A percentile compares a stretch with the other conserved stretches of the same genome.
phyloP scores from a whole-genome alignment of 2,888 invertebrate genomes.

The Calliphora vomitoria region DNA sequence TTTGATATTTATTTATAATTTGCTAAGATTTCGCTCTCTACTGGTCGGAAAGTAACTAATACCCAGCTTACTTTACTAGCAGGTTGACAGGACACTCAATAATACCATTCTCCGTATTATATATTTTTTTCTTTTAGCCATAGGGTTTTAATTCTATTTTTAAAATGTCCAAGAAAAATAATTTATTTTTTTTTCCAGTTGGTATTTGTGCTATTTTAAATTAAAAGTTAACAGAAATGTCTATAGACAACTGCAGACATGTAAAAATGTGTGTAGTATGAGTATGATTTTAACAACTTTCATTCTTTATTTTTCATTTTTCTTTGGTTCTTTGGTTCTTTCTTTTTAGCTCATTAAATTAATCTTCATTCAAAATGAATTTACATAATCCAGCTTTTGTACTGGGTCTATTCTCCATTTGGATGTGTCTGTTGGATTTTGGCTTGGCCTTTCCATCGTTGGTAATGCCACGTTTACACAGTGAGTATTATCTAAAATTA shows the following conservation, averaged over 20 bases:
- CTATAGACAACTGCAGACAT: no score
- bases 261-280: neutral
- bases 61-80: neutral
- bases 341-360: constrained; percentile 55
- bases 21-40: neutral
- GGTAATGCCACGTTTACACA: constrained; percentile 71
- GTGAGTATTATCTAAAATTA: constrained; percentile 64
- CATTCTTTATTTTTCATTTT: neutral
- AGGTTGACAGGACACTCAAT: constrained; percentile 19
- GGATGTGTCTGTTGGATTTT: constrained; percentile 60
- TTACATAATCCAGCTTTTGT: constrained; percentile 55
- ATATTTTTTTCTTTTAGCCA: constrained; percentile 17
- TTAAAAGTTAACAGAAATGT: constrained; percentile 36
- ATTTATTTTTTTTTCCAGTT: neutral
- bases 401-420: constrained; percentile 47
- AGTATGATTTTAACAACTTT: neutral
- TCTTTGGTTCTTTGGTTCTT: constrained; percentile 1
- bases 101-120: constrained; percentile 4
- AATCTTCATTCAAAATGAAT: constrained; percentile 59
- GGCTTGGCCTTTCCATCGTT: constrained; percentile 62
- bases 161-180: constrained; percentile 26
- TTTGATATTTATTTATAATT: no score
- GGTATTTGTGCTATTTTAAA: neutral
- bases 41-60: neutral
- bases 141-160: constrained; percentile 43